Percentiles rank a stretch among this genome's conserved stretches.
phyloP scores from a whole-genome alignment of 37 sponge, comb jelly and placozoan species.

The Geodia barretti region DNA sequence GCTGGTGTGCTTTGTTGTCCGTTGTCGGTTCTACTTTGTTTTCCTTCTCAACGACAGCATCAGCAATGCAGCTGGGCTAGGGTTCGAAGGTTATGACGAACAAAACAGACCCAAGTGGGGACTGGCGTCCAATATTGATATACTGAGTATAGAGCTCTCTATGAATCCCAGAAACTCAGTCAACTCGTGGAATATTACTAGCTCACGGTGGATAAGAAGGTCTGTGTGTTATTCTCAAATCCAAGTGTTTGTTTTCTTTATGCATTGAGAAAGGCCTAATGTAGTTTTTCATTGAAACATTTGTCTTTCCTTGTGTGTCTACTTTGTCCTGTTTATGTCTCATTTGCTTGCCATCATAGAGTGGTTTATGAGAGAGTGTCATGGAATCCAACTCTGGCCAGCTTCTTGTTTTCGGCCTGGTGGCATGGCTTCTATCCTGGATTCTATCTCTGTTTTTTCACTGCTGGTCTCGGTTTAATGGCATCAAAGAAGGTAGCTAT shows the following conservation, averaged over 20 bases:
- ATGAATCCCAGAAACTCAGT: slow-evolving; percentile 37
- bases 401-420: slow-evolving; percentile 71
- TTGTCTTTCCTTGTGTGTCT: too few relatives aligned
- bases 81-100: slow-evolving; percentile 79
- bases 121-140: slow-evolving; percentile 32
- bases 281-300: too few relatives aligned
- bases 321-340: too few relatives aligned
- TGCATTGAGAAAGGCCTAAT: too few relatives aligned
- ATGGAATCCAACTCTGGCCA: slow-evolving; percentile 40
- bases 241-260: too few relatives aligned
- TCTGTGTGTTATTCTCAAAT: too few relatives aligned
- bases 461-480: slow-evolving; percentile 21
- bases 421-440: slow-evolving; percentile 96
- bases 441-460: slow-evolving; percentile 75
- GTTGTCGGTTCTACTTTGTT: slow-evolving; percentile 29
- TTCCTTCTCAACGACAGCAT: slow-evolving; percentile 66
- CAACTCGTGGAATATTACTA: slow-evolving; percentile 66
- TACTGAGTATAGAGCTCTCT: slow-evolving; percentile 58
- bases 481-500: slow-evolving; percentile 84
- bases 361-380: slow-evolving; percentile 55
- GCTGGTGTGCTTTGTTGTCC: too few relatives aligned
- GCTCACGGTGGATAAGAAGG: slow-evolving; percentile 76
- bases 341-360: slow-evolving; percentile 30
- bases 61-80: slow-evolving; percentile 66
- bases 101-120: slow-evolving; percentile 72